These are phyloP conservation scores for Rynchops niger DNA, from an alignment of 2,113 vertebrate genomes.

Conservation along the genomic window DNA sequence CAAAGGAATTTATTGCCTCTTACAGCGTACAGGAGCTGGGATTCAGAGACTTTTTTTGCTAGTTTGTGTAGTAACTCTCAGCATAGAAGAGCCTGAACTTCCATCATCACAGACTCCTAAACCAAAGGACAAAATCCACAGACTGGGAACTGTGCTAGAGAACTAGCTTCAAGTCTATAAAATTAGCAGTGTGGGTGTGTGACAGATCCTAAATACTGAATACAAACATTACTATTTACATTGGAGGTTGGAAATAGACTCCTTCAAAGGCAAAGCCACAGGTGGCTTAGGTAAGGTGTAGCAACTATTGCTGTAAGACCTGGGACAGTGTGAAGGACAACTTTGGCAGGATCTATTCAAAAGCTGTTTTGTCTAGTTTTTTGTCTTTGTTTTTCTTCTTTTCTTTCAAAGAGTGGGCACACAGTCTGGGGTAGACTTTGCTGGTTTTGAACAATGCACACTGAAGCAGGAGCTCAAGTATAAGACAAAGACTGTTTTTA, in stretches of 20 bases:
- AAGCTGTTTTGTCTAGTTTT: background rate
- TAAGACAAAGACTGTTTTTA: conserved; percentile 32
- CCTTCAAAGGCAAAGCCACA: background rate
- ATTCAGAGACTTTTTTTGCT: background rate
- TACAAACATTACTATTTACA: background rate
- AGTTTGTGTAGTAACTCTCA: background rate
- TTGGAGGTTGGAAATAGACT: background rate
- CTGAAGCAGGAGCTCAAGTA: background rate
- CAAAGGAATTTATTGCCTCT: background rate
- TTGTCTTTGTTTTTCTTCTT: background rate
- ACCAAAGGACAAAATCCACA: background rate
- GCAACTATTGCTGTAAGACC: background rate
- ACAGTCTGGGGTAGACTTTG: background rate
- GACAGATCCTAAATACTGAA: background rate
- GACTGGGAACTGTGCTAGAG: background rate
- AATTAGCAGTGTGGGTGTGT: background rate
- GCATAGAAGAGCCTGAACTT: background rate
- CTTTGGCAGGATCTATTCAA: background rate
- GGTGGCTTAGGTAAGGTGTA: background rate
- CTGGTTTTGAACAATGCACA: background rate
- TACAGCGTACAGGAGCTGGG: background rate
- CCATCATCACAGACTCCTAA: background rate
- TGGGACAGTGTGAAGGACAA: background rate
- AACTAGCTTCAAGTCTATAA: background rate
- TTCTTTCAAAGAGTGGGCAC: background rate